Base-by-base conservation (phyloP, 2,888 invertebrate species). In the Dryomyza anilis region DNA sequence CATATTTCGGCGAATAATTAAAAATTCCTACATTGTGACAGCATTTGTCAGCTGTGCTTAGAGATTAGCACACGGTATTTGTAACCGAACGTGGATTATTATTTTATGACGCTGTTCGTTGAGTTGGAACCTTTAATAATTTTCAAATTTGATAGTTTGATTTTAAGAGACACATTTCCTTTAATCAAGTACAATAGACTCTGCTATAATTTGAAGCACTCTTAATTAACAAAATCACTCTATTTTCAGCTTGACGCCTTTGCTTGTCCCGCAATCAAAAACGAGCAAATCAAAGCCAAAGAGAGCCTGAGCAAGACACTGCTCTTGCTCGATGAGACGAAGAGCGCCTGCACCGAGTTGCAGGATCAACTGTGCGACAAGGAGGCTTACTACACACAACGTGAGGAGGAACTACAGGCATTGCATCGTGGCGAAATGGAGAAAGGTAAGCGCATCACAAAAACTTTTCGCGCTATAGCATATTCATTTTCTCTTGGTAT, bases 201-300 rank as follows among this genome's bases (percentile, higher is more conserved):
- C n/a, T n/a, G n/a, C 39, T 4, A 7, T 2, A 2, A 7, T 39
- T 39, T 39, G 4, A 7, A 39, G n/a, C n/a, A n/a, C n/a, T n/a
- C n/a, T n/a, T n/a, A n/a, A n/a, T n/a, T n/a, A n/a, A n/a, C n/a
- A n/a, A n/a, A n/a, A n/a, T n/a, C n/a, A n/a, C n/a, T n/a, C n/a
- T n/a, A n/a, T n/a, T 76, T 78, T 36, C 66, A 84, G 84, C 71
- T 84, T 73, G 82, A 84, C 71, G 79, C 80, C 30, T 78, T 83
- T 71, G 72, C 76, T 52, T 81, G 80, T 67, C 77, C 78, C 59
- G 70, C 74, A 63, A 59, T 74, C 36, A 80, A 82, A 70, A 68
- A 70, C 56, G 74, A 78, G 63, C 74, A 72, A 57, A 70, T 69
- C 57, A 73, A 75, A 60, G 64, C 73, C 30, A 74, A 77, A 66